A percentile compares a stretch with the other conserved stretches of the same genome.
These are phyloP conservation scores for Leptobrachium leishanense DNA, from an alignment of 2,113 vertebrate genomes.

Conservation along the genomic window DNA sequence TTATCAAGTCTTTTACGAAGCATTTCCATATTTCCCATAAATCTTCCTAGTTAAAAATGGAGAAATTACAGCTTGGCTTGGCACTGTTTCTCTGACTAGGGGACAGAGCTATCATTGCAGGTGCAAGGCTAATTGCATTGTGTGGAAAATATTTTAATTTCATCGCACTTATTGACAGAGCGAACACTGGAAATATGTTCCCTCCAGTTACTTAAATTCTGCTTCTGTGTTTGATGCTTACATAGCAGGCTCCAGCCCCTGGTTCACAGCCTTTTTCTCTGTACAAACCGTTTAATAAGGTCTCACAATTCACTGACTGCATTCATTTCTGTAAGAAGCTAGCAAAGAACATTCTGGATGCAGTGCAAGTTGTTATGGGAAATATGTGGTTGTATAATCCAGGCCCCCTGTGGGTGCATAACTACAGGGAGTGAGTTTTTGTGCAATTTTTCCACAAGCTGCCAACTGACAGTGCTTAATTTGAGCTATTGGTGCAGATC, in stretches of 20 bases:
- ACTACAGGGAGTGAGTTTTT: conserved; percentile 27
- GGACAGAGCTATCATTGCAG: neutral
- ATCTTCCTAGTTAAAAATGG: too few relatives aligned
- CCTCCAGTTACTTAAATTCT: neutral
- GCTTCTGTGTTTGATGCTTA: neutral
- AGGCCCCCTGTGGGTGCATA: conserved; percentile 1
- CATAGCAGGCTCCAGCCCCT: neutral
- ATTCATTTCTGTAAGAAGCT: neutral
- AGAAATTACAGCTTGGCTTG: too few relatives aligned
- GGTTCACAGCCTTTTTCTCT: neutral
- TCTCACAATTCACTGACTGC: conserved; percentile 2
- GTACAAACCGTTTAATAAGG: neutral
- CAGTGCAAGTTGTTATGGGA: conserved; percentile 1
- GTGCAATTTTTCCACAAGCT: conserved; percentile 22
- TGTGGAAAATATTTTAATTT: neutral
- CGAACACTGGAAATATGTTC: neutral
- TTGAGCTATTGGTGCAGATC: conserved; percentile 25
- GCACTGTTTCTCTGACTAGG: neutral
- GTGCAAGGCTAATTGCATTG: neutral
- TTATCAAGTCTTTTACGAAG: too few relatives aligned
- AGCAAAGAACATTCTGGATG: neutral
- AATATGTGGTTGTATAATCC: neutral
- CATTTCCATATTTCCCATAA: too few relatives aligned
- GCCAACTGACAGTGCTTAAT: conserved; percentile 20
- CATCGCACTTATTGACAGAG: neutral